Base-by-base conservation (phyloP, 2,797 vertebrate species). In the Psittacula echo region DNA sequence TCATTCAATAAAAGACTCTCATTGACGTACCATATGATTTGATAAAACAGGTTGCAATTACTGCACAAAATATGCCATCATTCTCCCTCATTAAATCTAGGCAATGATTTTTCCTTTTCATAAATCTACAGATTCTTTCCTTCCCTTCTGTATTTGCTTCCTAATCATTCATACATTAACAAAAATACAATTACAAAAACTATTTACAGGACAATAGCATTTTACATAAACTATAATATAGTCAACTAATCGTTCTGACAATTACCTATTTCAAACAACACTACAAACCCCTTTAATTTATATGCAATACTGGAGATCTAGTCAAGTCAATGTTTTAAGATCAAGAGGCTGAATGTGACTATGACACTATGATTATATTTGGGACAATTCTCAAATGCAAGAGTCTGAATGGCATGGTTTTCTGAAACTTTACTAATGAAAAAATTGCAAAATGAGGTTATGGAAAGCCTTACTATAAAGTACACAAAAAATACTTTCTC, bases 11-110 rank as follows among this genome's bases (percentile, higher is more conserved):
- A 93, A 60, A 51, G 56, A 41, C 51, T 77, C 95, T 65, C 50
- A 90, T 94, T 96, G 96, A 92, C 2, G 8, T 58, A 64, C n/a
- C 30, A 42, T 11, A 44, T 37, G 85, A 90, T 82, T 80, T 92
- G 75, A 91, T 83, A 87, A 95, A 96, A 85, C 24, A 91, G 84
- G 71, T 92, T 88, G 85, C 37, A 27, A 14, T 74, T 72, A 71
- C 58, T 75, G 76, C 42, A 78, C 24, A 90, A 93, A 89, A 65
- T 45, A 23, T 32, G 39, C 9, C 42, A 30, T 37, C 11, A 0
- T 34, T 93, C 77, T 87, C 60, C 60, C 41, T 84, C 76, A 72
- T 81, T 93, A 92, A 61, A 32, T n/a, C 50, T 45, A 56, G 62
- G 10, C 37, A 86, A 48, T 44, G 66, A 75, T 21, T 71, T 90